These are phyloP conservation scores for Cyanoramphus novaezelandiae DNA, from an alignment of 2,113 vertebrate species.

Conservation along the genomic window DNA sequence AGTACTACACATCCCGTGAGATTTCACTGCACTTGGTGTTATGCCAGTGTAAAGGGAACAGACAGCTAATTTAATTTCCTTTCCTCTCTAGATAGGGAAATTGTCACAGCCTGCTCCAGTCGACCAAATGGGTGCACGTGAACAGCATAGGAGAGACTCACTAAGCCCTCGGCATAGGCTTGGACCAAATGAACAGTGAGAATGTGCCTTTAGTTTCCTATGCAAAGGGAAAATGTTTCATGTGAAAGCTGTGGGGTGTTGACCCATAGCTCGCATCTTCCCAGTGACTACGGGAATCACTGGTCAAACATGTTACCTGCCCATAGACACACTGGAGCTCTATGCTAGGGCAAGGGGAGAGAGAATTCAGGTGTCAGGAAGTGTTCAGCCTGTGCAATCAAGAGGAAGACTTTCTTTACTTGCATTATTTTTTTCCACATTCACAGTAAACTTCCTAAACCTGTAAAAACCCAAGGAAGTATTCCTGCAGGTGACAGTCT, in stretches of 20 bases:
- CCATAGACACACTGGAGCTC: neutral
- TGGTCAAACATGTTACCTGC: neutral
- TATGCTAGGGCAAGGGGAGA: neutral
- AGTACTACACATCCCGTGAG: neutral
- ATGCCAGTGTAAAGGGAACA: neutral
- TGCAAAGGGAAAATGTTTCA: neutral
- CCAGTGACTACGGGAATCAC: neutral
- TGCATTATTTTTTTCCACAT: neutral
- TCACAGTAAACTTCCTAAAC: neutral
- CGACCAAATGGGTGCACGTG: rapidly evolving
- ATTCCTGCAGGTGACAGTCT: neutral
- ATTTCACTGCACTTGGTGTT: neutral
- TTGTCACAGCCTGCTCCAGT: neutral
- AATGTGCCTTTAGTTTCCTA: neutral
- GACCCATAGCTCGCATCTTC: neutral
- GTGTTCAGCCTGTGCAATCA: neutral
- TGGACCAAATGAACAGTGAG: neutral
- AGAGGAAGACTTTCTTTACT: neutral
- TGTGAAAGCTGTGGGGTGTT: neutral
- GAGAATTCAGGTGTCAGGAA: neutral
- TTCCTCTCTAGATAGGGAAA: neutral
- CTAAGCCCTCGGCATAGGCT: neutral
- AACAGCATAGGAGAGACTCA: neutral
- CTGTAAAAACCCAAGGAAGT: neutral
- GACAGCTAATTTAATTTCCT: neutral